Evolutionary conservation across 2,888 invertebrate genomes (phyloP), one percentile per base, ranked within the genome.

Genomic region (Lochmaea crataegi): DNA sequence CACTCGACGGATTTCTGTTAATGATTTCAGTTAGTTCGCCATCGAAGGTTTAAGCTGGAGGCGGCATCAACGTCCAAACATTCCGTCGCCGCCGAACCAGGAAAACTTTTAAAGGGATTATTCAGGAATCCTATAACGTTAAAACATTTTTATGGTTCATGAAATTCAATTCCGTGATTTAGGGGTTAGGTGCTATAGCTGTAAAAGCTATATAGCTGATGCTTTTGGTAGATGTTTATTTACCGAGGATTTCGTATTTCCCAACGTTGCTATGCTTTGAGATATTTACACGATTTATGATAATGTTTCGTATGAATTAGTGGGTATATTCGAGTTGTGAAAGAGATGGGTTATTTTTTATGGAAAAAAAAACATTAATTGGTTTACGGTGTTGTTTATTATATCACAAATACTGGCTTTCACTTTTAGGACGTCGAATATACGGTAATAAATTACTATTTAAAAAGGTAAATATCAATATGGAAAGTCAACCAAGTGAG

Each of bases 81-180:
- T 51, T 56, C 64, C 64, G 63, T 12, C 42, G 41, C 11, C 45
- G 68, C n/a, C 58, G 68, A 53, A 51, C 41, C 53, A 45, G 32
- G 58, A 60, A 68, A 72, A 72, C 67, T 72, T 72, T 68, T 72
- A 72, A 72, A 64, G 41, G 72, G 72, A 72, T 72, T 72, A 72
- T 72, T 63, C 58, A 64, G 58, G 68, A 57, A 68, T 72, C 65
- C 58, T 65, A 58, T 72, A 72, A 72, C 68, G 72, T 56, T 65
- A 65, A 68, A 72, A 68, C 72, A 68, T 72, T 68, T 72, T 72
- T 65, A 72, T 68, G 72, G 72, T 72, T 72, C 72, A 65, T 72
- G 68, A 65, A 72, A 72, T 72, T 72, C 72, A 68, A 68, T 72
- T 72, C 65, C 58, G 53, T 53, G 63, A 68, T 72, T 72, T 65